These are phyloP conservation scores for Apostichopus japonicus DNA, from an alignment of 35 echinoderm and acorn worm species.

Conservation along the genomic window DNA sequence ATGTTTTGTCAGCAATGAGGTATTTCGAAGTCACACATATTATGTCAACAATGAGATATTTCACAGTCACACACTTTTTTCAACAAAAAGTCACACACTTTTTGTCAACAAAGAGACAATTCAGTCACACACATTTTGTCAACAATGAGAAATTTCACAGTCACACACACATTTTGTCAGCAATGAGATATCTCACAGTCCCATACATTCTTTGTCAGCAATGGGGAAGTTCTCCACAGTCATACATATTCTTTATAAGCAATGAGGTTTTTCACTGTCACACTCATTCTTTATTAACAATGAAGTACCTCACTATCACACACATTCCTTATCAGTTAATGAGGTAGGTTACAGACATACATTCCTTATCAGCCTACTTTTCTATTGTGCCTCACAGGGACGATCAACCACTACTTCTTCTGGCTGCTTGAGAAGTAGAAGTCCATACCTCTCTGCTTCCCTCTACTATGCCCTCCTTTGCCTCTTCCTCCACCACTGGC, in stretches of 20 bases:
- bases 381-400: too few relatives aligned
- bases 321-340: too few relatives aligned
- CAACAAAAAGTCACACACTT: background rate
- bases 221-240: background rate
- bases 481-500: slow-evolving; percentile 34
- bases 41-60: background rate
- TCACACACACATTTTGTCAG: background rate
- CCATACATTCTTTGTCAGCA: too few relatives aligned
- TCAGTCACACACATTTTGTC: background rate
- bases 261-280: background rate
- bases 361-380: too few relatives aligned
- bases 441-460: slow-evolving; percentile 74
- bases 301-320: too few relatives aligned
- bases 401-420: background rate
- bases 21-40: background rate
- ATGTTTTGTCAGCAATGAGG: background rate
- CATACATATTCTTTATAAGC: background rate
- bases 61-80: background rate
- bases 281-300: too few relatives aligned
- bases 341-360: too few relatives aligned
- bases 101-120: background rate
- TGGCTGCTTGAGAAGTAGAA: slow-evolving; percentile 80
- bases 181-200: background rate
- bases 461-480: slow-evolving; percentile 46
- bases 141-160: background rate